phyloP scores from a whole-genome alignment of 1,140 invertebrate species.

The Sitobion miscanthi region DNA sequence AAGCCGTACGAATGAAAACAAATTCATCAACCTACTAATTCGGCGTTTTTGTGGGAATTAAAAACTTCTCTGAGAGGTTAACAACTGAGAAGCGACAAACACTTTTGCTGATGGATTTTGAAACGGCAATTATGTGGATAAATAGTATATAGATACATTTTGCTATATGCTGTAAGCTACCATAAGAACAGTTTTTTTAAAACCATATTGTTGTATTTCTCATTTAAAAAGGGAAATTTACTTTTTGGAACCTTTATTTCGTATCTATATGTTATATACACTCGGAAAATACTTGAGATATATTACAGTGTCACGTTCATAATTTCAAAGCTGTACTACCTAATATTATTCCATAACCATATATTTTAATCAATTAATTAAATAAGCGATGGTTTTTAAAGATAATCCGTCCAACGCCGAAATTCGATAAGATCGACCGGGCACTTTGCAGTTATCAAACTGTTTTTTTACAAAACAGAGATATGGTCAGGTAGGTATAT shows the following conservation, averaged over 20 bases:
- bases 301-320: neutral
- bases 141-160: neutral
- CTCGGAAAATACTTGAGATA: too few relatives aligned
- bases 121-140: neutral
- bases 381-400: too few relatives aligned
- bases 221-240: neutral
- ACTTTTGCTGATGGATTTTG: neutral
- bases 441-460: neutral
- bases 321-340: neutral
- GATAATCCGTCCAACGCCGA: neutral
- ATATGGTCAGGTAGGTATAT: too few relatives aligned
- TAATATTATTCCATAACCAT: too few relatives aligned
- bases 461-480: neutral
- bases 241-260: neutral
- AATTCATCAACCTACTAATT: neutral
- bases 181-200: neutral
- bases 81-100: neutral
- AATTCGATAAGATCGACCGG: neutral
- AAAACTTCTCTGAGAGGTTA: neutral
- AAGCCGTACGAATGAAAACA: neutral
- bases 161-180: neutral
- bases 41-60: neutral
- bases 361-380: too few relatives aligned
- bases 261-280: neutral
- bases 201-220: neutral